Conservation (phyloP, 2,888 invertebrate genomes). For the Drosophila fungiperda region DNA sequence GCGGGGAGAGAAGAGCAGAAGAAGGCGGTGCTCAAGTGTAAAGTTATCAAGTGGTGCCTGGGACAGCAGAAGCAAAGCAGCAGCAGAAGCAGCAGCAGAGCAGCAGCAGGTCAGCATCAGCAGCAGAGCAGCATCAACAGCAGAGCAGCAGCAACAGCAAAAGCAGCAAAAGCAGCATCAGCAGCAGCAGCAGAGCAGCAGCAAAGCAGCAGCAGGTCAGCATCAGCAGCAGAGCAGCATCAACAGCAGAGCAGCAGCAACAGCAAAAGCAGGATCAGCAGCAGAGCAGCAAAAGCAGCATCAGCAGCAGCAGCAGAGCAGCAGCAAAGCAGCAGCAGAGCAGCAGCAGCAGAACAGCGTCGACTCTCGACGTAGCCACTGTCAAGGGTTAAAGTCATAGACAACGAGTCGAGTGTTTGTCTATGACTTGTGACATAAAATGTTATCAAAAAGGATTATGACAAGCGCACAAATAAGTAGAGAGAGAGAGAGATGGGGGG, state of each 20-base stretch:
- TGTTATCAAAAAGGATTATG: slow-evolving; percentile 80
- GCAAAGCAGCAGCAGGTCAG: not conserved
- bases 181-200: not conserved
- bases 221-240: not conserved
- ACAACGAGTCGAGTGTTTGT: slow-evolving; percentile 74
- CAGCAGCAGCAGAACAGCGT: too few relatives aligned
- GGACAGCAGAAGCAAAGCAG: slow-evolving; percentile 32
- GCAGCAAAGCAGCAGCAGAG: not conserved
- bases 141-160: not conserved
- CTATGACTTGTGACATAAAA: slow-evolving; percentile 76
- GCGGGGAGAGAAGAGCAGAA: not conserved
- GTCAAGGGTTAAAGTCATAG: slow-evolving; percentile 78
- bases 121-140: slow-evolving; percentile 22
- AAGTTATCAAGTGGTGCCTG: slow-evolving; percentile 75
- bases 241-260: slow-evolving; percentile 27
- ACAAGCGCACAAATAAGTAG: slow-evolving; percentile 56
- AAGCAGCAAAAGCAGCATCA: slow-evolving; percentile 18
- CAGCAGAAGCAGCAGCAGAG: not conserved
- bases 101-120: slow-evolving; percentile 38
- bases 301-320: slow-evolving; percentile 18
- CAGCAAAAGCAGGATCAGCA: slow-evolving; percentile 29
- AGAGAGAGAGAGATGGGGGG: not conserved
- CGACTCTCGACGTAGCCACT: slow-evolving; percentile 24
- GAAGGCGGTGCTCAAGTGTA: slow-evolving; percentile 62
- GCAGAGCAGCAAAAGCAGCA: not conserved